Base-by-base conservation (phyloP, 2,888 invertebrate species). In the Tethea ocularis region DNA sequence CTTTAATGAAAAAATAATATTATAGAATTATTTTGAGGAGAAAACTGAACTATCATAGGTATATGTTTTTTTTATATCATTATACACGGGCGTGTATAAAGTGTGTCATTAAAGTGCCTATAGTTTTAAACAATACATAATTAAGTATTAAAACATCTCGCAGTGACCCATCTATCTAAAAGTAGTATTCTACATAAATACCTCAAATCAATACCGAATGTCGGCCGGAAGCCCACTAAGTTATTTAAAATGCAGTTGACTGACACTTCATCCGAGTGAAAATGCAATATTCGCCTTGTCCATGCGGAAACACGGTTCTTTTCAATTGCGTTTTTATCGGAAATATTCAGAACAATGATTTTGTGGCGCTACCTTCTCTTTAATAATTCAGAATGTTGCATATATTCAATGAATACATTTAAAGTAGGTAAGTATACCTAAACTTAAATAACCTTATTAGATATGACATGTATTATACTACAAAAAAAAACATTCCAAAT, bases 241-340 rank as follows among this genome's bases (percentile, higher is more conserved):
- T 90, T 91, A 90, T 91, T 91, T 91, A 91, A 89, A 89, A 91
- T 89, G 86, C 88, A 89, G 87, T 88, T 89, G 88, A 87, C 90
- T 89, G 88, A 87, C 90, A 89, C 86, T 82, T 90, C 89, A 89
- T 88, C 82, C 84, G 74, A 82, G 84, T 75, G 86, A 83, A 88
- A 90, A 91, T 89, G 86, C 88, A 91, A 90, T 90, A 89, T 90
- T 87, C 90, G 83, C 87, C 83, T 86, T 85, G 81, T 78, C 80
- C 88, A 86, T 78, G 82, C 82, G 85, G 85, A 88, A 88, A 87
- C 82, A 79, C 72, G 76, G 84, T 85, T 87, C 88, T 87, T 82
- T 87, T 85, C 83, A 87, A 86, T 87, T 74, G 77, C 63, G 68
- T 82, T 84, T 80, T 79, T 78, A 72, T 71, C 69, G 61, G 60